Base-by-base conservation (phyloP, 2,113 vertebrate genomes). In the Corydoras sp. region DNA sequence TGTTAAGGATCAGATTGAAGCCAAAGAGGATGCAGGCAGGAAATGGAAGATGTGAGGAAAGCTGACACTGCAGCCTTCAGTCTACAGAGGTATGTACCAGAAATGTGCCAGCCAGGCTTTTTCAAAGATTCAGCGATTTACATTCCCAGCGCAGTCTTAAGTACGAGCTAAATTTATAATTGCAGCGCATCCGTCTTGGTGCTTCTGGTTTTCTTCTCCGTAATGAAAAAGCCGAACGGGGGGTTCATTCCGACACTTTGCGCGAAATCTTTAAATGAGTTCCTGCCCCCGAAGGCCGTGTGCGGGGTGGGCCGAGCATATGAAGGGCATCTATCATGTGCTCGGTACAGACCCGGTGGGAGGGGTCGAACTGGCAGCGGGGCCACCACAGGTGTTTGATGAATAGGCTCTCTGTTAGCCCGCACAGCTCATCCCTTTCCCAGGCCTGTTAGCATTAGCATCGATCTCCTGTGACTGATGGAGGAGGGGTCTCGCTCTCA, bases 331-430 rank as follows among this genome's bases (percentile, higher is more conserved):
- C 73, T 35, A 78, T 80, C 73, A 80, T 69, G 63, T 24, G 63
- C 60, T 31, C 66, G 55, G 70, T 51, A 65, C 66, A 8, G 69
- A 60, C 68, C 68, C 68, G 60, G 58, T 54, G 71, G 67, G 73
- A 76, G 68, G 58, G 51, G 56, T 66, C 48, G 73, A 55, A 71
- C 68, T 67, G 68, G 68, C 76, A 80, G 50, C 63, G 63, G 72
- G 67, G 70, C 64, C 66, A 32, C 73, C 76, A 62, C 80, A 78
- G 76, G 73, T 73, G 76, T 62, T 60, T 77, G 78, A 82, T 77
- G 74, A 80, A 82, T 79, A 76, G 66, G 56, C 58, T 72, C 71
- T 71, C 63, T 79, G 76, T 68, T 72, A 72, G 43, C 67, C 69
- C 30, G 49, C 59, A 31, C 69, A 59, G 64, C 61, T 71, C 77